A percentile compares a stretch with the other conserved stretches of the same genome.
Evolutionary conservation across 1,140 invertebrate species (phyloP).

Genomic region (Trialeurodes vaporariorum): DNA sequence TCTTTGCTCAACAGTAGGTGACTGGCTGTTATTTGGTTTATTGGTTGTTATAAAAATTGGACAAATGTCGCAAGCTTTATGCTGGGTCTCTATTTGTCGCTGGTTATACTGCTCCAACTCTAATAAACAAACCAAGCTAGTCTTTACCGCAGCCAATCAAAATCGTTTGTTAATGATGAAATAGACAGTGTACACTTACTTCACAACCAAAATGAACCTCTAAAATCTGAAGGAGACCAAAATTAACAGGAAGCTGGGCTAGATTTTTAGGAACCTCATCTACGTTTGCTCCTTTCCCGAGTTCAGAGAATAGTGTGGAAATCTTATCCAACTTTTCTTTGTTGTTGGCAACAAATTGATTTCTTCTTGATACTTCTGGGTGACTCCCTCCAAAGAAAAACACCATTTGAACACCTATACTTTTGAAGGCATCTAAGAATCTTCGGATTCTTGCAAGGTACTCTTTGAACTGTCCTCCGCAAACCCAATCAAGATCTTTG

Average conservation of each 20-base stretch:
- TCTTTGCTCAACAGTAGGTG: too few species aligned
- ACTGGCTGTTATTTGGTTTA: too few species aligned
- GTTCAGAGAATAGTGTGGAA: constrained; percentile 23
- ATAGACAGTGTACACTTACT: background rate
- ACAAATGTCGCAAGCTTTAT: too few species aligned
- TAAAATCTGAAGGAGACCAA: background rate
- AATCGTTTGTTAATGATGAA: background rate
- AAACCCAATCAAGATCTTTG: constrained; percentile 29
- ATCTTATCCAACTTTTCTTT: constrained; percentile 25
- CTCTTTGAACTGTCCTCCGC: constrained; percentile 31
- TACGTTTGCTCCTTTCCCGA: constrained; percentile 20
- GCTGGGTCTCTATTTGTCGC: too few species aligned
- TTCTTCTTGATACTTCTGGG: constrained; percentile 26
- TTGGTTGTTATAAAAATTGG: too few species aligned
- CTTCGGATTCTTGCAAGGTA: constrained; percentile 26
- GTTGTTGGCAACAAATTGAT: constrained; percentile 30
- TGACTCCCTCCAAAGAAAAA: constrained; percentile 35
- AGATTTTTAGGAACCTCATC: constrained; percentile 19
- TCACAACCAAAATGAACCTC: background rate
- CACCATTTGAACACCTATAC: constrained; percentile 27
- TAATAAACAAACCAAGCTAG: too few species aligned
- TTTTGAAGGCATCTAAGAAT: constrained; percentile 26
- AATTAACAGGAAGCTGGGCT: constrained; percentile 28
- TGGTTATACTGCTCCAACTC: too few species aligned
- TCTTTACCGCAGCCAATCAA: too few species aligned